These are phyloP conservation scores for Andrena dorsata DNA, from an alignment of 2,888 invertebrate genomes.

Conservation along the genomic window DNA sequence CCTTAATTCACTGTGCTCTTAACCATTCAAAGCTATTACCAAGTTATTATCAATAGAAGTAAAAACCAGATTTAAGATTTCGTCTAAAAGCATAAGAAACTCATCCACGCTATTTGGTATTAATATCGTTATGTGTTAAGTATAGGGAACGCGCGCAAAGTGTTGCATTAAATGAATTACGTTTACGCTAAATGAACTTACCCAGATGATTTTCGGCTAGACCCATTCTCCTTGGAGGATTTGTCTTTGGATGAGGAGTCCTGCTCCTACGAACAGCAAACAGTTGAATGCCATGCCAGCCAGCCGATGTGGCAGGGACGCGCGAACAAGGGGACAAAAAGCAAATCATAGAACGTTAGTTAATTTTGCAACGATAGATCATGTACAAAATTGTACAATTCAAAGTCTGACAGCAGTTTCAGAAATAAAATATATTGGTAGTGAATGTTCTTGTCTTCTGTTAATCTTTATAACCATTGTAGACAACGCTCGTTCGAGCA, in stretches of 20 bases:
- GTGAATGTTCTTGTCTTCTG: slow-evolving; percentile 54
- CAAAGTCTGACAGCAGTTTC: slow-evolving; percentile 61
- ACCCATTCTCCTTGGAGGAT: slow-evolving; percentile 88
- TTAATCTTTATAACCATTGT: slow-evolving; percentile 56
- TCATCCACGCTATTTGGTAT: not conserved
- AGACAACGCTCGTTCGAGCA: slow-evolving; percentile 66
- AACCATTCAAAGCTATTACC: not conserved
- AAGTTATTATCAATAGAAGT: not conserved
- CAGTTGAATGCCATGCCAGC: slow-evolving; percentile 84
- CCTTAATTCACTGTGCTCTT: slow-evolving; percentile 7
- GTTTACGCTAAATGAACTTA: slow-evolving; percentile 81
- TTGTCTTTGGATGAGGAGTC: slow-evolving; percentile 83
- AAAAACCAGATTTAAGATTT: not conserved
- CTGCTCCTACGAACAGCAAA: slow-evolving; percentile 85
- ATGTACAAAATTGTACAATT: slow-evolving; percentile 63
- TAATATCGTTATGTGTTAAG: not conserved
- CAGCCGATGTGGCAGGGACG: slow-evolving; percentile 84
- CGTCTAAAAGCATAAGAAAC: not conserved
- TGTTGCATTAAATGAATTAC: not conserved
- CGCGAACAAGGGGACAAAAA: slow-evolving; percentile 85
- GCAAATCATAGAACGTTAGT: slow-evolving; percentile 83
- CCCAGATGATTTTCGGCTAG: slow-evolving; percentile 86
- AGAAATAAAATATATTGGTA: slow-evolving; percentile 61
- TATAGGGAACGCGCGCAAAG: slow-evolving; percentile 21
- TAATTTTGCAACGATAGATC: slow-evolving; percentile 72